These are phyloP conservation scores for Philopotamus ludificatus DNA, from an alignment of 1,140 invertebrate genomes.

Conservation along the genomic window DNA sequence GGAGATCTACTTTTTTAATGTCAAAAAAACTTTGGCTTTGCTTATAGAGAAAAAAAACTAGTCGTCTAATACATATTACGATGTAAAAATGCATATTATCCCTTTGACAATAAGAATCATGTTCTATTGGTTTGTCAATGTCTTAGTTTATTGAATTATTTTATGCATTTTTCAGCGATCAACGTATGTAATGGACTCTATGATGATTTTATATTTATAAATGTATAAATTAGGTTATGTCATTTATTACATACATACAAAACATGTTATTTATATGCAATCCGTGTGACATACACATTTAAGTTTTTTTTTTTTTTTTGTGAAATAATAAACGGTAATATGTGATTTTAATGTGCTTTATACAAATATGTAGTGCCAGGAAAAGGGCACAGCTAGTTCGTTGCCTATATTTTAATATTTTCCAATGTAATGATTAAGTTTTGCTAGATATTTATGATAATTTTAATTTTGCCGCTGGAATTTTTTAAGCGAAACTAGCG, in stretches of 20 bases:
- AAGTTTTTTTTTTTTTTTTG: too few relatives aligned
- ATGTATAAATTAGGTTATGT: too few relatives aligned
- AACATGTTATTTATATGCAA: too few relatives aligned
- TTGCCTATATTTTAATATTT: conserved; percentile 18
- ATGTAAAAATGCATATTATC: not conserved
- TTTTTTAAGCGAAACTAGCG: too few relatives aligned
- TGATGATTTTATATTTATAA: conserved; percentile 4
- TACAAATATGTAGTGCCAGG: conserved; percentile 33
- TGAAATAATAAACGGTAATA: conserved; percentile 6
- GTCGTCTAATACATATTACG: conserved; percentile 5
- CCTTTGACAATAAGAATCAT: too few relatives aligned
- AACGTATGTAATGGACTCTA: not conserved
- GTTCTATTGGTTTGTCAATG: too few relatives aligned
- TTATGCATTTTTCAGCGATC: not conserved
- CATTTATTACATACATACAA: too few relatives aligned
- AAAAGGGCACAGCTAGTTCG: conserved; percentile 24
- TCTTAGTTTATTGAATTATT: not conserved
- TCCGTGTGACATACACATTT: too few relatives aligned
- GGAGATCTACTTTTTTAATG: conserved; percentile 39
- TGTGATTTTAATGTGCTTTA: conserved; percentile 33
- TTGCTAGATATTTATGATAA: too few relatives aligned
- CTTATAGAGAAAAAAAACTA: conserved; percentile 15
- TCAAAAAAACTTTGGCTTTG: not conserved
- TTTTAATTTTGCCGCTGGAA: too few relatives aligned
- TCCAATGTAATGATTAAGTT: not conserved